Percentiles rank a stretch among this genome's conserved stretches.
Evolutionary conservation across 2,797 vertebrate genomes (phyloP).

Genomic region (Parambassis ranga): DNA sequence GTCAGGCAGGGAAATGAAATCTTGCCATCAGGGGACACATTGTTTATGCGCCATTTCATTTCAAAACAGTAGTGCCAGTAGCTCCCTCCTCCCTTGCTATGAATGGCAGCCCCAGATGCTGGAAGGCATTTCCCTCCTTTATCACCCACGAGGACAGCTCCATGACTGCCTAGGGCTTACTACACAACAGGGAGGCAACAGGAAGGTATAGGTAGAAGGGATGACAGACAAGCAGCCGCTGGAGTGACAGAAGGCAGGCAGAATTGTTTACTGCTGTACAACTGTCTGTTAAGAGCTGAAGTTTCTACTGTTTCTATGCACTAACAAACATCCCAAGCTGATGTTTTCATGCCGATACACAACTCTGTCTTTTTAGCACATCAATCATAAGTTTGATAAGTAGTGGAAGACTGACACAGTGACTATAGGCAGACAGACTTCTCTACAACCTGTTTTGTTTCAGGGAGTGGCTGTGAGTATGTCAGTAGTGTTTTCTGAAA

Average conservation of each 20-base stretch:
- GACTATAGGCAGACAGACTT: slow-evolving; percentile 6
- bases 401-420: background rate
- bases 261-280: slow-evolving; percentile 18
- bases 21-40: slow-evolving; percentile 51
- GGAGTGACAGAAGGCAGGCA: slow-evolving; percentile 15
- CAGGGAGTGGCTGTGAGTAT: background rate
- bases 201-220: slow-evolving; percentile 5
- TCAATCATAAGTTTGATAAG: slow-evolving; percentile 1
- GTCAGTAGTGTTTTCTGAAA: slow-evolving; percentile 1
- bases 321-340: slow-evolving; percentile 12
- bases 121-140: slow-evolving; percentile 46
- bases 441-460: background rate
- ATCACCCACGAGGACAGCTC: slow-evolving; percentile 53
- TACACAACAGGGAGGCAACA: slow-evolving; percentile 31
- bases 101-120: slow-evolving; percentile 45
- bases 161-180: slow-evolving; percentile 52
- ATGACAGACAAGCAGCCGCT: slow-evolving; percentile 12
- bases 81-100: slow-evolving; percentile 32
- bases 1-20: slow-evolving; percentile 61
- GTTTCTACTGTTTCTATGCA: slow-evolving; percentile 8
- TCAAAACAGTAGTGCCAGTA: slow-evolving; percentile 45
- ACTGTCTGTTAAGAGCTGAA: slow-evolving; percentile 10
- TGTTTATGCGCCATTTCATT: slow-evolving; percentile 67
- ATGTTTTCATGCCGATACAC: slow-evolving; percentile 16
- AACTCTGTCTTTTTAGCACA: slow-evolving; percentile 23